phyloP scores from a whole-genome alignment of 2,797 vertebrate genomes.

The Eupleurogrammus muticus region DNA sequence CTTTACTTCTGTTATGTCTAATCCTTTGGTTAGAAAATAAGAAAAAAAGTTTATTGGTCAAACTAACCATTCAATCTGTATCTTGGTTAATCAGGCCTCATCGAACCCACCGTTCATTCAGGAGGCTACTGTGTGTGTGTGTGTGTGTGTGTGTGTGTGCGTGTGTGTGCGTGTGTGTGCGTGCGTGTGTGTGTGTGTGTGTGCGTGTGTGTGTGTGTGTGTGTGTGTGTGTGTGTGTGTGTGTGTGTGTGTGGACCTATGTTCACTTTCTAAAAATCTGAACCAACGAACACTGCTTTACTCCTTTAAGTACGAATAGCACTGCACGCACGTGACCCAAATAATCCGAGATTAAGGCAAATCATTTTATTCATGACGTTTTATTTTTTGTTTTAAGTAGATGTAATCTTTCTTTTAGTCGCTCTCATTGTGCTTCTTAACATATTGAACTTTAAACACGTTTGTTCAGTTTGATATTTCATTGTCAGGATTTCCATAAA shows the following conservation, averaged over 20 bases:
- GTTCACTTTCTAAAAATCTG: not conserved
- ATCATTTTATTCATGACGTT: too few species aligned
- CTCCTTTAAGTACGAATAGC: not conserved
- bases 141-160: too few species aligned
- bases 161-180: too few species aligned
- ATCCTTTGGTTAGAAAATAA: not conserved
- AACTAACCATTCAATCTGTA: not conserved
- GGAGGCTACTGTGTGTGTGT: not conserved
- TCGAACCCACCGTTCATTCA: not conserved
- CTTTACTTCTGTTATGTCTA: not conserved
- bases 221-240: too few species aligned
- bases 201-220: too few species aligned
- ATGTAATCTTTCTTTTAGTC: too few species aligned
- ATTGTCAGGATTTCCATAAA: not conserved
- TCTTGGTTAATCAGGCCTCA: not conserved
- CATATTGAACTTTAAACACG: not conserved
- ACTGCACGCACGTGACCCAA: too few species aligned
- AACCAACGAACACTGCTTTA: not conserved
- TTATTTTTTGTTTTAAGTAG: too few species aligned
- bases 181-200: too few species aligned
- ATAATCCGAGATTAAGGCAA: too few species aligned
- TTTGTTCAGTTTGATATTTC: not conserved
- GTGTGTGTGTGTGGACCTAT: not conserved
- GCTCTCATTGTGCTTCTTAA: too few species aligned
- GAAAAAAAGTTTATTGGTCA: fast-evolving